A percentile compares a stretch with the other conserved stretches of the same genome.
phyloP scores from a whole-genome alignment of 2,797 vertebrate species.

The Siniperca scherzeri region DNA sequence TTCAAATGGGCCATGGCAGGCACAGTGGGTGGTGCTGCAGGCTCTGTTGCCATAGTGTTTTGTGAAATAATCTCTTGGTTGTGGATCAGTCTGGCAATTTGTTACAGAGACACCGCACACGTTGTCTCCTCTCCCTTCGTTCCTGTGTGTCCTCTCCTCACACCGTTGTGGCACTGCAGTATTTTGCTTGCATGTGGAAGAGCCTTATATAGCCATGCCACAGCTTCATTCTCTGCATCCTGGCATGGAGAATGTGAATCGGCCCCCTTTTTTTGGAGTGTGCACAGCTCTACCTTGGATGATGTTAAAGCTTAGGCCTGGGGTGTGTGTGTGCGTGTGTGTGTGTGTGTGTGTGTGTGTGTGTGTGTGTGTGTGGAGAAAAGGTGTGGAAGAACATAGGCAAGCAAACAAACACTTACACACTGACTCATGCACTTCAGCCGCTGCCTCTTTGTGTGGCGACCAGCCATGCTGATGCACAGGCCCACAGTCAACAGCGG shows the following conservation, averaged over 20 bases:
- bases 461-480: conserved; percentile 34
- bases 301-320: conserved; percentile 46
- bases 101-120: conserved; percentile 19
- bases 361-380: conserved; percentile 21
- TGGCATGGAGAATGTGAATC: conserved; percentile 48
- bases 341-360: conserved; percentile 4
- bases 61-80: conserved; percentile 46
- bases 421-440: conserved; percentile 42
- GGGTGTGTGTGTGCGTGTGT: conserved; percentile 6
- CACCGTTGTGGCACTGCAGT: conserved; percentile 52
- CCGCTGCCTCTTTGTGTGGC: conserved; percentile 43
- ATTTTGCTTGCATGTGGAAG: conserved; percentile 72
- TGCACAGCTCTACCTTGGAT: conserved; percentile 39
- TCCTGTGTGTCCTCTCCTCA: conserved; percentile 36
- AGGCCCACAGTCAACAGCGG: conserved; percentile 40
- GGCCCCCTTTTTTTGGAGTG: conserved; percentile 45
- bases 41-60: conserved; percentile 51
- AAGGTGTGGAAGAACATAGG: conserved; percentile 18
- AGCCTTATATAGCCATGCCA: conserved; percentile 52
- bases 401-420: conserved; percentile 48
- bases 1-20: conserved; percentile 68
- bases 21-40: conserved; percentile 56
- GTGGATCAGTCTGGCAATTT: conserved; percentile 48
- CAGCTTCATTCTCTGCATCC: conserved; percentile 44
- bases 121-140: conserved; percentile 11